Conservation (phyloP, 2,113 vertebrate genomes). For the Cathartes aura region DNA sequence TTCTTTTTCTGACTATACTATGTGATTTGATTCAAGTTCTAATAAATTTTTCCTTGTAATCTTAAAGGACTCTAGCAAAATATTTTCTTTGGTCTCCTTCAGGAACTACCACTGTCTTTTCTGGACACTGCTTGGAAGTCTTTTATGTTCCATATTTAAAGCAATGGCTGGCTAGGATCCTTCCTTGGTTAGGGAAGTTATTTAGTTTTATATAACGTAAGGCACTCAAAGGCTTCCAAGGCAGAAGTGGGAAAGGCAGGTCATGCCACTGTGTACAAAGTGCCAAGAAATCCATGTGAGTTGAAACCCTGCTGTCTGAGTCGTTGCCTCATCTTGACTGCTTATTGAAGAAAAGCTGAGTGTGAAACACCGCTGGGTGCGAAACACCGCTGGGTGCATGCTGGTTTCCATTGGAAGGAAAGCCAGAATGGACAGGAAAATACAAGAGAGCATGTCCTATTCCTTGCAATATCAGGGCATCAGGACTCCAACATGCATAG, state of each 20-base stretch:
- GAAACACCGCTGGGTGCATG: background rate
- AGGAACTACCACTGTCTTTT: background rate
- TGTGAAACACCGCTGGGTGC: background rate
- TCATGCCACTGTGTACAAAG: background rate
- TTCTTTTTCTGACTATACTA: background rate
- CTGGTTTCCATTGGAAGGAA: background rate
- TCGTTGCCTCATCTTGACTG: background rate
- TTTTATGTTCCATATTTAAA: background rate
- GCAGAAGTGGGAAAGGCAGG: background rate
- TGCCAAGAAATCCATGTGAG: background rate
- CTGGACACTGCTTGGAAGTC: background rate
- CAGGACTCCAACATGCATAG: background rate
- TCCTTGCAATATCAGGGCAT: background rate
- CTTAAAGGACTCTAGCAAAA: background rate
- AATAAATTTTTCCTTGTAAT: background rate
- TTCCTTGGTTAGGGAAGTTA: background rate
- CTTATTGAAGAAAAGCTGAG: background rate
- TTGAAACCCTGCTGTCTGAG: background rate
- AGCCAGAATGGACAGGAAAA: background rate
- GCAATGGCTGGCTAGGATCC: background rate
- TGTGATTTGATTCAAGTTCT: background rate
- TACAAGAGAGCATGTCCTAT: background rate
- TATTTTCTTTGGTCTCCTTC: background rate
- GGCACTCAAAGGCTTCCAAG: background rate
- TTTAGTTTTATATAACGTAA: background rate